Percentiles rank a stretch among this genome's conserved stretches.
These are phyloP conservation scores for Punctoribates punctum DNA, from an alignment of 2,888 invertebrate genomes.

Conservation along the genomic window DNA sequence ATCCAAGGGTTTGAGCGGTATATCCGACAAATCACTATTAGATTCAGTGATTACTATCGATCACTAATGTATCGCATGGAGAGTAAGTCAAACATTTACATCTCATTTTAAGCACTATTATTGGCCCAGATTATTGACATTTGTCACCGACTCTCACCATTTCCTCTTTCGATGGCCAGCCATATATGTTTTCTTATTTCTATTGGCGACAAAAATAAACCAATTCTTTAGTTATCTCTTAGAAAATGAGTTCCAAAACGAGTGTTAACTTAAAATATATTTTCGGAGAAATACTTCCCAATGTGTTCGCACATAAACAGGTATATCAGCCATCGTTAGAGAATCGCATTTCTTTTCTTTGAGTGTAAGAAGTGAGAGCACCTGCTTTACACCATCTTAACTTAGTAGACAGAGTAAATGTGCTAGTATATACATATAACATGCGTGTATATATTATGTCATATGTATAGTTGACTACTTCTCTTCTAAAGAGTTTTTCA, in stretches of 20 bases:
- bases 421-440: background rate
- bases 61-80: background rate
- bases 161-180: background rate
- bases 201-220: background rate
- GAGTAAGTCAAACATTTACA: conserved; percentile 33
- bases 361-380: conserved; percentile 17
- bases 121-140: conserved; percentile 5
- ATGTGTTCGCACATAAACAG: background rate
- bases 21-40: conserved; percentile 15
- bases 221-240: background rate
- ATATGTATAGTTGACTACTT: too few relatives aligned
- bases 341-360: background rate
- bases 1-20: background rate
- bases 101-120: background rate
- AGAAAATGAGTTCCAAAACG: too few relatives aligned
- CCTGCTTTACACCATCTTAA: conserved; percentile 3
- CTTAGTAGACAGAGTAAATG: background rate
- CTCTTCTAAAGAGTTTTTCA: background rate
- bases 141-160: background rate
- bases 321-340: conserved; percentile 19
- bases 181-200: background rate
- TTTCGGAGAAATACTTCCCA: background rate
- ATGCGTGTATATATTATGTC: background rate
- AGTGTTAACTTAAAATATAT: background rate
- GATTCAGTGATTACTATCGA: conserved; percentile 27